A percentile compares a stretch with the other conserved stretches of the same genome.
phyloP scores from a whole-genome alignment of 2,113 vertebrate genomes.

The Gambusia holbrooki region DNA sequence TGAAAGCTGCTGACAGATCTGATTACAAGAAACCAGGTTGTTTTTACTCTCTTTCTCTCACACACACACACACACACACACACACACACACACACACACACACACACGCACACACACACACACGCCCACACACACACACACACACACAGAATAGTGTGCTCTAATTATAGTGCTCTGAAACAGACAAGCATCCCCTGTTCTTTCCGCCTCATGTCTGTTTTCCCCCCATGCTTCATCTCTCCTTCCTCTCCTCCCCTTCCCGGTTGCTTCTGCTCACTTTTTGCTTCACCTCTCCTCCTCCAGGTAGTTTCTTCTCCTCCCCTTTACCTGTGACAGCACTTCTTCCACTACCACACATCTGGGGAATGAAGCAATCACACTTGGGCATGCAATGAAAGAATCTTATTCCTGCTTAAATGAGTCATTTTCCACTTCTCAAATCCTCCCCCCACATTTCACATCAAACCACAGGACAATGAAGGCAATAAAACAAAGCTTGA shows the following conservation, averaged over 20 bases:
- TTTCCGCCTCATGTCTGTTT: constrained; percentile 4
- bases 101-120: neutral
- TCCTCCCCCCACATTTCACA: neutral
- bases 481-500: neutral
- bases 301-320: constrained; percentile 8
- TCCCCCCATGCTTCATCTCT: constrained; percentile 2
- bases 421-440: neutral
- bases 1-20: neutral
- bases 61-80: neutral
- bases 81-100: neutral
- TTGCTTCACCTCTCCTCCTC: constrained; percentile 1
- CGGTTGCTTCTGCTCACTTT: neutral
- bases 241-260: constrained; percentile 8
- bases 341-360: constrained; percentile 48
- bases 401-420: neutral
- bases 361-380: constrained; percentile 30
- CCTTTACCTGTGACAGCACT: constrained; percentile 35
- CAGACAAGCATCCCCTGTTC: constrained; percentile 36
- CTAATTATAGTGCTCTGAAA: constrained; percentile 9
- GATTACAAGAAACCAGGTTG: constrained; percentile 7
- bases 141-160: neutral
- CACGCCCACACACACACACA: neutral
- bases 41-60: neutral
- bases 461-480: neutral
- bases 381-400: neutral